phyloP scores from a whole-genome alignment of 1,140 invertebrate genomes.

The Drosophila ohnishii region DNA sequence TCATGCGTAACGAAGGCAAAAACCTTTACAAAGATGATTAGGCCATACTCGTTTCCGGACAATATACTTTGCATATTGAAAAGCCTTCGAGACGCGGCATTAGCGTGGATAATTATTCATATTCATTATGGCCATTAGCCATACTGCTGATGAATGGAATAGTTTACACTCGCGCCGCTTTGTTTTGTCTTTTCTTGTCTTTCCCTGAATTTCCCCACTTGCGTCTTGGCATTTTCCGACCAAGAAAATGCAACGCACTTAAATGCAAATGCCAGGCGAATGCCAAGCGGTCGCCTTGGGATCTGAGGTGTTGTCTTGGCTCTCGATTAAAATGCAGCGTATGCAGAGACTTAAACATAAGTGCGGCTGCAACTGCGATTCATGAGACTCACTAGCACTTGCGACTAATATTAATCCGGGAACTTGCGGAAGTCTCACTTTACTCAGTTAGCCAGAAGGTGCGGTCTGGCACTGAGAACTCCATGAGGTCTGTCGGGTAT shows the following conservation, averaged over 20 bases:
- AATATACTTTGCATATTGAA: slow-evolving; percentile 42
- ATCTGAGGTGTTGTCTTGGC: slow-evolving; percentile 44
- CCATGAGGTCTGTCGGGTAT: slow-evolving; percentile 1
- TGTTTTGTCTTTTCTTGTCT: slow-evolving; percentile 6
- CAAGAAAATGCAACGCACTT: slow-evolving; percentile 45
- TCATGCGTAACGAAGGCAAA: slow-evolving; percentile 8
- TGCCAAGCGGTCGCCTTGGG: slow-evolving; percentile 42
- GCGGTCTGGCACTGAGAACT: slow-evolving; percentile 19
- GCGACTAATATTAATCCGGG: slow-evolving; percentile 61
- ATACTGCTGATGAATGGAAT: slow-evolving; percentile 39
- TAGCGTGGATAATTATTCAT: slow-evolving; percentile 46
- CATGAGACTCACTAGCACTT: slow-evolving; percentile 1
- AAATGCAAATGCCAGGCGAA: slow-evolving; percentile 53
- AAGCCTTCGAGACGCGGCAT: slow-evolving; percentile 27
- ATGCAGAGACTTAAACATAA: slow-evolving; percentile 31
- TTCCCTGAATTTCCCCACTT: slow-evolving; percentile 27
- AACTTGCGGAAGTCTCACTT: slow-evolving; percentile 62
- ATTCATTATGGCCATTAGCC: slow-evolving; percentile 52
- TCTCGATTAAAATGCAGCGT: slow-evolving; percentile 65
- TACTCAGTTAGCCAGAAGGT: slow-evolving; percentile 20
- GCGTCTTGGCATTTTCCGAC: slow-evolving; percentile 26
- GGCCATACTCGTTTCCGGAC: slow-evolving; percentile 33
- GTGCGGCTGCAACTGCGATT: slow-evolving; percentile 19
- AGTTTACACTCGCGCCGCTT: slow-evolving; percentile 34
- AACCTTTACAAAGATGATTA: slow-evolving; percentile 19